A percentile compares a stretch with the other conserved stretches of the same genome.
phyloP scores from a whole-genome alignment of 2,797 vertebrate species.

The Chromis chromis region DNA sequence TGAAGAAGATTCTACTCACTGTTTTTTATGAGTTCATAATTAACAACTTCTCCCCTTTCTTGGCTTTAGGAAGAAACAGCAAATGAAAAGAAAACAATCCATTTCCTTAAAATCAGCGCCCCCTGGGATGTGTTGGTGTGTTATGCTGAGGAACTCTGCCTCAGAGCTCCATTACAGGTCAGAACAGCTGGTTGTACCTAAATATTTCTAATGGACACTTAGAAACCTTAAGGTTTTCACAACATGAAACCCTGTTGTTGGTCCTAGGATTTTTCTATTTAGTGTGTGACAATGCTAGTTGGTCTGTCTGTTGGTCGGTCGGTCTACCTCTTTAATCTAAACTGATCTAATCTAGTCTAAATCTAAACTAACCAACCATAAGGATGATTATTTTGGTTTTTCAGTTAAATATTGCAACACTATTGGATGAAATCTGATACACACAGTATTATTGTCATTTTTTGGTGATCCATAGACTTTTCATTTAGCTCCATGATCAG shows the following conservation, averaged over 20 bases:
- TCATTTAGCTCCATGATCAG: not conserved
- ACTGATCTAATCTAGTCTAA: no score
- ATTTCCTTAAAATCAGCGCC: constrained; percentile 84
- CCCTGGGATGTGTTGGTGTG: constrained; percentile 85
- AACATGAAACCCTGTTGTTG: not conserved
- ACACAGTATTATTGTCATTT: no score
- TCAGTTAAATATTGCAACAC: not conserved
- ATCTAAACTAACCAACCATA: no score
- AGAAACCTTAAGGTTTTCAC: not conserved
- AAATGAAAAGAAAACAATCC: constrained; percentile 83
- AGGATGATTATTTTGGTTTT: not conserved
- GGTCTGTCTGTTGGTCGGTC: no score
- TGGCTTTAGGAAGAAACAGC: constrained; percentile 81
- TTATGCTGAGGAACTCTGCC: constrained; percentile 85
- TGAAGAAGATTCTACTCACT: not conserved
- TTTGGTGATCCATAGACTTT: not conserved
- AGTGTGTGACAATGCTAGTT: no score
- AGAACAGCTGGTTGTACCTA: constrained; percentile 6
- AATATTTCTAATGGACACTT: not conserved
- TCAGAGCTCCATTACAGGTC: constrained; percentile 85
- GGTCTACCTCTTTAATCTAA: no score
- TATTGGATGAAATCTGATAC: no score
- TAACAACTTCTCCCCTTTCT: not conserved
- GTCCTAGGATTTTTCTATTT: not conserved
- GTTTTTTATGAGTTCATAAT: not conserved